Conservation (phyloP, 2,888 invertebrate genomes). For the Dicyrtomina minuta region DNA sequence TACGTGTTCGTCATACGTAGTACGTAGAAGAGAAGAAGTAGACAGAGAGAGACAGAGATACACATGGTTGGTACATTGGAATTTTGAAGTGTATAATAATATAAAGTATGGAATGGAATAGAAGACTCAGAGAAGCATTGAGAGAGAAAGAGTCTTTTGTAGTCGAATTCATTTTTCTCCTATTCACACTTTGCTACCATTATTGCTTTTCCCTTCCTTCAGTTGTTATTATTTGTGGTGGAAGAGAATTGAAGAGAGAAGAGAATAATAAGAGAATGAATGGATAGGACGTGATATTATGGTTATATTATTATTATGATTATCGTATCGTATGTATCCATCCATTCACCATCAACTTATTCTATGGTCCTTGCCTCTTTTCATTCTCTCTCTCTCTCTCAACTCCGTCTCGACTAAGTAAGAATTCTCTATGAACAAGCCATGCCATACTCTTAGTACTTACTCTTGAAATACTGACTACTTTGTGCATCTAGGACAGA, state of each 20-base stretch:
- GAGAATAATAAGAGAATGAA: conserved; percentile 33
- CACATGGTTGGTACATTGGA: conserved; percentile 5
- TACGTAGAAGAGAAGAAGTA: neutral
- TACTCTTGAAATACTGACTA: too few relatives aligned
- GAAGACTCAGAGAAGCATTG: conserved; percentile 15
- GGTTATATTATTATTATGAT: conserved; percentile 31
- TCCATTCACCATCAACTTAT: conserved; percentile 17
- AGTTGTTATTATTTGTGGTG: conserved; percentile 33
- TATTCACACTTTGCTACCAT: conserved; percentile 35
- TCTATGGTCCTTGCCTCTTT: conserved; percentile 2
- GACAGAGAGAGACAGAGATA: neutral
- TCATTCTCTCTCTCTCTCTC: conserved; percentile 16
- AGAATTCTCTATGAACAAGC: neutral
- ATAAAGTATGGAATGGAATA: neutral
- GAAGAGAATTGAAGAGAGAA: conserved; percentile 31
- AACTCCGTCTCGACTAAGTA: neutral
- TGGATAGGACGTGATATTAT: conserved; percentile 34
- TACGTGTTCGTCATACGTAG: neutral
- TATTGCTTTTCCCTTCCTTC: conserved; percentile 32
- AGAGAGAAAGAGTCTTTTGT: conserved; percentile 24
- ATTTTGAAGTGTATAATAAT: neutral
- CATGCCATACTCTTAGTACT: too few relatives aligned
- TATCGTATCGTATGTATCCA: conserved; percentile 25
- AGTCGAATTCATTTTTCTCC: conserved; percentile 35
- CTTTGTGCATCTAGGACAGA: too few relatives aligned